These are phyloP conservation scores for Xestia xanthographa DNA, from an alignment of 2,888 invertebrate genomes.

Conservation along the genomic window DNA sequence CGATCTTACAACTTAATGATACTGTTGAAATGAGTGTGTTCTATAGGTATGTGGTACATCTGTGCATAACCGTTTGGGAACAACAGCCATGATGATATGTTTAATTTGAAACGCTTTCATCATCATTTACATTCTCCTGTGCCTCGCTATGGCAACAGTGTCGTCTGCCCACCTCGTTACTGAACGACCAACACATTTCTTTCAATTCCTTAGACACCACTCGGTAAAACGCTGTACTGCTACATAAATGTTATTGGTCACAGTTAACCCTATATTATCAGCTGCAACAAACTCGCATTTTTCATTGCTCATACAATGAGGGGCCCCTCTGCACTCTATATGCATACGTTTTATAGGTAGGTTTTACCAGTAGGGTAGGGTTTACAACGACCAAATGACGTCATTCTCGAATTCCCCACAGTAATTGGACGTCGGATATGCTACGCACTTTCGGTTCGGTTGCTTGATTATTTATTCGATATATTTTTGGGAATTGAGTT, in stretches of 20 bases:
- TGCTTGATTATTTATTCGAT: slow-evolving; percentile 16
- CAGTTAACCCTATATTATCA: neutral
- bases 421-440: slow-evolving; percentile 36
- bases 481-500: slow-evolving; percentile 7
- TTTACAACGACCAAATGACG: slow-evolving; percentile 57
- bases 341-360: slow-evolving; percentile 9
- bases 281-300: neutral
- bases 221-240: neutral
- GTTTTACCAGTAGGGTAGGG: slow-evolving; percentile 36
- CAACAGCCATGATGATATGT: neutral
- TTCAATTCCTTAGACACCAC: neutral
- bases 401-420: slow-evolving; percentile 61
- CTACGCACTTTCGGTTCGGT: slow-evolving; percentile 24
- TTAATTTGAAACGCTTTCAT: neutral
- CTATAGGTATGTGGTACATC: neutral
- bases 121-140: neutral
- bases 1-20: neutral
- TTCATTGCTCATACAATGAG: slow-evolving; percentile 12
- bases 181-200: neutral
- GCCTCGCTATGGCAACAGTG: neutral
- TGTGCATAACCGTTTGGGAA: neutral
- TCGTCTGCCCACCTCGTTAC: neutral
- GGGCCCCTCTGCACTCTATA: slow-evolving; percentile 4
- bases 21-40: neutral
- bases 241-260: neutral